Conservation (phyloP, 2,888 invertebrate species). For the Caenorhabditis macrosperma region DNA sequence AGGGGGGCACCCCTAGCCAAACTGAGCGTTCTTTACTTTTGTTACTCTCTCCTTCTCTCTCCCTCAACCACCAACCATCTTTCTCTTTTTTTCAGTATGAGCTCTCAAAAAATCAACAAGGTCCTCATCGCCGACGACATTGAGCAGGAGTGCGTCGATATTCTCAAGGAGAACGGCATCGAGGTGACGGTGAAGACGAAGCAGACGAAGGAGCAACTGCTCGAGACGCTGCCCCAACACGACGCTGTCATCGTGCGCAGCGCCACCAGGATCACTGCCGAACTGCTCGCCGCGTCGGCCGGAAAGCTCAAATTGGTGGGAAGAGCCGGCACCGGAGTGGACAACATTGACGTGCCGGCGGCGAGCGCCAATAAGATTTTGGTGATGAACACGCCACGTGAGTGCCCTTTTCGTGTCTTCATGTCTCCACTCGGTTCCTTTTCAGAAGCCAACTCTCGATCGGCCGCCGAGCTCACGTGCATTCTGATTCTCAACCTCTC, state of each 20-base stretch:
- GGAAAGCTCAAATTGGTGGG: conserved; percentile 72
- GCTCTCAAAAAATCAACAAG: conserved; percentile 82
- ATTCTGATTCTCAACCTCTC: conserved; percentile 86
- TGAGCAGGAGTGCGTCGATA: conserved; percentile 89
- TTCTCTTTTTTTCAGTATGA: conserved; percentile 22
- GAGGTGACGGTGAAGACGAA: conserved; percentile 80
- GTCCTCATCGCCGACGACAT: conserved; percentile 95
- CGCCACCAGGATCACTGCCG: conserved; percentile 76
- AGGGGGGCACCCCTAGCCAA: not conserved
- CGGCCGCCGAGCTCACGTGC: conserved; percentile 97
- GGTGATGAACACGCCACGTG: conserved; percentile 87
- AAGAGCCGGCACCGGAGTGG: conserved; percentile 97
- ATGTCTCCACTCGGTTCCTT: too few species aligned
- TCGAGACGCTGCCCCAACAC: conserved; percentile 70
- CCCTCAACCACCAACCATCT: not conserved
- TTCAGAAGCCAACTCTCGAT: conserved; percentile 92
- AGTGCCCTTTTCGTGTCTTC: too few species aligned
- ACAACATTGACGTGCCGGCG: conserved; percentile 90
- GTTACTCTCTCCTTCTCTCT: not conserved
- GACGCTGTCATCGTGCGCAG: conserved; percentile 78
- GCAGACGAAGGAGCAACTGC: conserved; percentile 72
- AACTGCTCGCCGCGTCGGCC: conserved; percentile 64
- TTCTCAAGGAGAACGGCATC: conserved; percentile 88
- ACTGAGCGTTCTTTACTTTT: not conserved
- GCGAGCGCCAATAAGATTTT: conserved; percentile 88